Evolutionary conservation across 2,113 vertebrate genomes (phyloP).

Genomic region (Casuarius casuarius): DNA sequence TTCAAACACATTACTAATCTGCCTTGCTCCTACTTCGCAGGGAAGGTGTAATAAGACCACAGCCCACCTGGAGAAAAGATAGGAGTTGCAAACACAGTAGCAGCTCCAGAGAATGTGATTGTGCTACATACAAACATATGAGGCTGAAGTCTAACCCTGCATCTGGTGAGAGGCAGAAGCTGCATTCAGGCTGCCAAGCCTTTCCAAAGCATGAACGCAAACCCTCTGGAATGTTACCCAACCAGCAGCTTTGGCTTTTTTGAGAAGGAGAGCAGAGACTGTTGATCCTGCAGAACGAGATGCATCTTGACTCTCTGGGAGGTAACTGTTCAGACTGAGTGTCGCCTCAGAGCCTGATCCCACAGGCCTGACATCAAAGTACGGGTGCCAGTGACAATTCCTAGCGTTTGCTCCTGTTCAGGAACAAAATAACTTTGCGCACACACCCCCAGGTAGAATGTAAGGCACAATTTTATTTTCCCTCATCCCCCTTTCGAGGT

Average conservation of each 20-base stretch:
- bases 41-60: background rate
- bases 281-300: background rate
- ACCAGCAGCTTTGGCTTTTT: background rate
- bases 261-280: background rate
- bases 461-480: conserved; percentile 60
- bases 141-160: background rate
- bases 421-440: background rate
- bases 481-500: background rate
- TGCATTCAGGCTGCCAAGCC: background rate
- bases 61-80: background rate
- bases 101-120: background rate
- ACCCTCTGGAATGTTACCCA: background rate
- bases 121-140: background rate
- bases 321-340: background rate
- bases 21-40: background rate
- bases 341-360: background rate
- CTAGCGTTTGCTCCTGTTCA: background rate
- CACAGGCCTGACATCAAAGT: accelerated
- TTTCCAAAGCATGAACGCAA: background rate
- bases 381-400: background rate
- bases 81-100: background rate
- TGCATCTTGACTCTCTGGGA: background rate
- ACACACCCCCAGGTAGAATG: background rate
- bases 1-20: background rate
- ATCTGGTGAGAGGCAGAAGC: background rate